These are phyloP conservation scores for Papilio machaon DNA, from an alignment of 1,140 invertebrate genomes.

Conservation along the genomic window DNA sequence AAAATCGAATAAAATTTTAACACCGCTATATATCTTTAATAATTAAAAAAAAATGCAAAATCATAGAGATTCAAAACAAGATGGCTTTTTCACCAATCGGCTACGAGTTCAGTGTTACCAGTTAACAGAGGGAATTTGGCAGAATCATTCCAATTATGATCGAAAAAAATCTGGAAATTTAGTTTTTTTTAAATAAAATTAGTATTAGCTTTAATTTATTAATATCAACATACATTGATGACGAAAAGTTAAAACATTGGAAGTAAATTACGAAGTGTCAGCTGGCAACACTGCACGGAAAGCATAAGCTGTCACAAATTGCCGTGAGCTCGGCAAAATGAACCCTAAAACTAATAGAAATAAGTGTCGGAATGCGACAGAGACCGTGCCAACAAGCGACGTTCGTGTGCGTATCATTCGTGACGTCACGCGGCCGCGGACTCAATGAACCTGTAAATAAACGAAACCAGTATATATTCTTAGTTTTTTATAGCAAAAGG, in stretches of 20 bases:
- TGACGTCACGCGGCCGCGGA: constrained; percentile 47
- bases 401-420: constrained; percentile 66
- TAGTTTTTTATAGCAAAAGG: too few species aligned
- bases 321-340: constrained; percentile 63
- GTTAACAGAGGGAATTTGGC: background rate
- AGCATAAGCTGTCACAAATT: background rate
- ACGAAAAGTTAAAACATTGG: background rate
- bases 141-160: background rate
- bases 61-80: constrained; percentile 12
- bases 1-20: constrained; percentile 15
- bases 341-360: constrained; percentile 69
- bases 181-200: background rate
- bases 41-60: constrained; percentile 19
- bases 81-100: background rate
- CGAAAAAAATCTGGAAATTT: background rate
- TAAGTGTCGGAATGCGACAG: constrained; percentile 75
- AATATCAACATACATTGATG: background rate
- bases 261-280: background rate
- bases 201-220: background rate
- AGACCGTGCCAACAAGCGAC: constrained; percentile 63
- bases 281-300: background rate
- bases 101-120: constrained; percentile 4
- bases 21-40: background rate
- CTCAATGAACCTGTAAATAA: constrained; percentile 68
- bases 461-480: background rate